Base-by-base conservation (phyloP, 2,113 vertebrate species). In the Gila orcuttii region DNA sequence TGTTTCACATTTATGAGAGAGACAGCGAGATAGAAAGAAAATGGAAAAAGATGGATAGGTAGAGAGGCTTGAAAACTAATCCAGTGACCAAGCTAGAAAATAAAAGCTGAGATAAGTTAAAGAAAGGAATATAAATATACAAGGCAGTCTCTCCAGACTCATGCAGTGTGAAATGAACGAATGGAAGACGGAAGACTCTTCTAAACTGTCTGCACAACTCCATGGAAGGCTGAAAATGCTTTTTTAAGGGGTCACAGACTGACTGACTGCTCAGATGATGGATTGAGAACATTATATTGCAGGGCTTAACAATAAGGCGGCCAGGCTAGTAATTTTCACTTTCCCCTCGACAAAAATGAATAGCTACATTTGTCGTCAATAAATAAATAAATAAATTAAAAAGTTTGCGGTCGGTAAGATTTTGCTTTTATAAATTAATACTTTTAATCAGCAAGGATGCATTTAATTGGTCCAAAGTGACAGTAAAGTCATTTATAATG, bases 181-280 rank as follows among this genome's bases (percentile, higher is more conserved):
- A 69, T 21, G 13, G 36, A 73, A 59, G 81, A 83, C 17, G 31
- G 50, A 83, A 59, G 50, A 57, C 66, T 73, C 28, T 17, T 83
- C 50, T 36, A 57, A 83, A 83, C 47, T 73, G 66, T 83, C 81
- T 73, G 31, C 81, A 73, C 50, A 73, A 33, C 79, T 52, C 62
- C 62, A 33, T 12, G 23, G 66, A 59, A 73, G 28, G 42, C 62
- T 52, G 23, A 19, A 73, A 57, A 73, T 59, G 66, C 66, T 73
- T 68, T 71, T 71, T 64, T 64, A 4, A 64, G 84, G 82, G 90
- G 85, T 89, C 76, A 86, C 87, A 25, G 83, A 62, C 62, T 52
- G 83, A 83, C 28, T 74, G 81, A 82, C 88, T 88, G 79, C 87
- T 66, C 80, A 82, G 85, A 62, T 80, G 85, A 84, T 73, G 90